Base-by-base conservation (phyloP, 2,113 vertebrate genomes). In the Anser brachyrhynchus region DNA sequence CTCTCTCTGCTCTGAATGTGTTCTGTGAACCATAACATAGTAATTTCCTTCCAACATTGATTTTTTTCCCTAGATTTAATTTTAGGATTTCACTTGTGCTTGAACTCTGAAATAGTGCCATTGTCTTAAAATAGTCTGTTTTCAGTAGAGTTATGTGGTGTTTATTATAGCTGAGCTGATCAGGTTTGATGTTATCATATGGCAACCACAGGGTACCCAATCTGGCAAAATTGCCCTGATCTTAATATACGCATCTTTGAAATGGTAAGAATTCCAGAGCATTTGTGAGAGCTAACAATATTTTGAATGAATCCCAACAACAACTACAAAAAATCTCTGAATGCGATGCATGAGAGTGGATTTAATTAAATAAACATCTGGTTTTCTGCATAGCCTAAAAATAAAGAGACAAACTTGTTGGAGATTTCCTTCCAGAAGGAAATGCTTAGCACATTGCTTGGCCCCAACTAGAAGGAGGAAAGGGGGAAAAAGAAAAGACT, bases 361-460 rank as follows among this genome's bases (percentile, higher is more conserved):
- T 95, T 97, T 97, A 97, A 98, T 98, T 97, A 97, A 97, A 92
- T 97, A 97, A 98, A 98, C 98, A 98, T 99, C 98, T 98, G 98
- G 97, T 94, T 92, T 93, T 96, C 90, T 93, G 89, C 92, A 82
- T 92, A 49, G 49, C 72, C 94, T 95, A 93, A 93, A 93, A 96
- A 97, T 94, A 98, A 95, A 96, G 94, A 97, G 88, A 75, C 67
- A 89, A 95, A 92, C 70, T 95, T 97, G 89, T 91, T 95, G 95
- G 83, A 96, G 95, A 96, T 98, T 98, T 98, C 97, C 97, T 97
- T 97, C 89, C 95, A 98, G 97, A 97, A 98, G 97, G 98, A 98
- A 98, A 98, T 98, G 91, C 97, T 98, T 98, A 98, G 93, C 95
- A 97, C 97, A 96, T 98, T 98, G 97, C 97, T 96, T 98, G 96